A percentile compares a stretch with the other conserved stretches of the same genome.
Conservation (phyloP, 2,113 vertebrate genomes). For the Neotoma lepida region DNA sequence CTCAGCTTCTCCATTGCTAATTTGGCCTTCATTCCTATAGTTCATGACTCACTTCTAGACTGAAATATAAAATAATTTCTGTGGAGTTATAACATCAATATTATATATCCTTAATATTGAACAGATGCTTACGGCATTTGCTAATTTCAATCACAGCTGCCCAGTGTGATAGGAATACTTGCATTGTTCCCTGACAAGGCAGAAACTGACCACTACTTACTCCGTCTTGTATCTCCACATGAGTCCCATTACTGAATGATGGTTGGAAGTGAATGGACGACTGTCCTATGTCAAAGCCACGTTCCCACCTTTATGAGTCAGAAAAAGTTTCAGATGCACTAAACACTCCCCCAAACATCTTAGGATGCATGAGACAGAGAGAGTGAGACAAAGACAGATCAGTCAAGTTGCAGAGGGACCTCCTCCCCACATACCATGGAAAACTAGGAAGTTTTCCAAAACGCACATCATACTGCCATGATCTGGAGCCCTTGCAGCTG, state of each 20-base stretch:
- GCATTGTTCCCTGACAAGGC: neutral
- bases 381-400: neutral
- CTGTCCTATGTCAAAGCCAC: neutral
- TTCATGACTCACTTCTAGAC: neutral
- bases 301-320: neutral
- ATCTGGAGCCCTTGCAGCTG: neutral
- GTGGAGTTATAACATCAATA: neutral
- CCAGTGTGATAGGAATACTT: neutral
- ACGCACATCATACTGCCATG: neutral
- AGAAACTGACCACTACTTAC: neutral
- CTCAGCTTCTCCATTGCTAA: neutral
- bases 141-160: neutral
- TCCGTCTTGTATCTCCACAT: neutral
- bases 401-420: neutral
- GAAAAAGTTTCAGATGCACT: neutral
- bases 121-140: neutral
- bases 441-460: neutral
- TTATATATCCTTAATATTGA: neutral
- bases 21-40: neutral
- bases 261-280: neutral
- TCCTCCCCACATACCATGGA: neutral
- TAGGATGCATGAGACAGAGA: neutral
- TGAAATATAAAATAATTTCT: slow-evolving; percentile 37
- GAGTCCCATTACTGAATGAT: neutral
- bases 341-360: neutral